Evolutionary conservation across 1,140 invertebrate genomes (phyloP), one percentile per base, ranked within the genome.

Genomic region (Drosophila truncata): DNA sequence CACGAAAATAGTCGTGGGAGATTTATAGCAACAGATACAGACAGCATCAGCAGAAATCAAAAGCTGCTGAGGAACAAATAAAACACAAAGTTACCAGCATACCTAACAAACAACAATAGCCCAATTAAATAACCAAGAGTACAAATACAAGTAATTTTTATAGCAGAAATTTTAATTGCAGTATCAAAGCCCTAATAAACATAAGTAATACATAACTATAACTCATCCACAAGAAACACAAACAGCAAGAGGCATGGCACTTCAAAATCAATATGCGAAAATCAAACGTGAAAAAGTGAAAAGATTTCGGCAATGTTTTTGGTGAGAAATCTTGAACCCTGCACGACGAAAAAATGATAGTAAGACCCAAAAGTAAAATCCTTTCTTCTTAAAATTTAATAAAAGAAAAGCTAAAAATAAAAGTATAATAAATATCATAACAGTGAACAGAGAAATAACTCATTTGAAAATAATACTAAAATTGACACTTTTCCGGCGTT

Each of bases 111-210:
- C 63, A 81, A 92, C 91, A 92, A 92, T 92, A 92, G 91, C 91
- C 91, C 91, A 92, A 92, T 92, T 92, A 69, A 91, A 91, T 84
- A 92, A 92, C 91, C 91, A 92, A 92, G 83, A 92, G 91, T 92
- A 92, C 91, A 92, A 92, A 92, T 92, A 92, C 91, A 92, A 92
- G 90, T 92, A 92, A 91, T 91, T 92, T 92, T 85, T 90, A 90
- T 90, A 90, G 85, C 86, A 91, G 86, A 90, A 90, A 90, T 90
- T 91, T 90, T 85, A 90, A 90, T 82, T 90, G 85, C 85, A 90
- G 86, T 90, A 80, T 85, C 85, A 91, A 91, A 83, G 78, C 80
- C 85, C 80, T 80, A 79, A 70, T 59, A 72, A 75, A 70, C 54
- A 77, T 66, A 78, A 72, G 76, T 60, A 80, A 75, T 54, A 65